Evolutionary conservation across 1,140 invertebrate species (phyloP), one percentile per base, ranked within the genome.

Genomic region (Heliconius melpomene): DNA sequence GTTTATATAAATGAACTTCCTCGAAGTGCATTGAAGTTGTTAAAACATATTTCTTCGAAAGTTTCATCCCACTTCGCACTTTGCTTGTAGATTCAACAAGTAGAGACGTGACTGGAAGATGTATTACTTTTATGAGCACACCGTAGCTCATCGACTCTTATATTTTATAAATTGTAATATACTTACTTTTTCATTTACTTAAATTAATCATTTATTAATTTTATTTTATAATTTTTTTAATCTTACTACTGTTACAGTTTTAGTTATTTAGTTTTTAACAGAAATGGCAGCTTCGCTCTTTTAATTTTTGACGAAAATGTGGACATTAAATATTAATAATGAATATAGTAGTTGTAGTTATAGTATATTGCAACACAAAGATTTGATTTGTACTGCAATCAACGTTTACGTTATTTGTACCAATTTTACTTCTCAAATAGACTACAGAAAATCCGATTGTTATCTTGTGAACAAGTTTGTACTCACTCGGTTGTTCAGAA

Each of bases 51-150:
- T 76, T 70, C 66, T 75, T 75, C 74, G 75, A 75, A 40, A 79
- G 54, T 79, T 74, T 71, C 74, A 72, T 71, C 73, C 74, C 74
- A 80, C 72, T 80, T 80, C 75, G 74, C 72, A 77, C 66, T 77
- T 76, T 46, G 77, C 75, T 80, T 66, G 79, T 73, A 77, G 75
- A 77, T 80, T 80, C 79, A 80, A 80, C 79, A 80, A 80, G 79
- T 80, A 60, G 52, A n/a, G 57, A 80, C 79, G 79, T 80, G 79
- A 80, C 79, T 77, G 66, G 79, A 50, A 66, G 60, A 66, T 66
- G 60, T 66, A 66, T 66, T 80, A 78, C 72, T 78, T 78, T 71
- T 78, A 78, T 73, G 72, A 72, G 71, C 77, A 7, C 26, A 5
- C 13, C 23, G 11, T 1, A 66, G 23, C 8, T 66, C 60, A 29